A percentile compares a stretch with the other conserved stretches of the same genome.
Conservation (phyloP, 2,797 vertebrate species). For the Hydrophis major region DNA sequence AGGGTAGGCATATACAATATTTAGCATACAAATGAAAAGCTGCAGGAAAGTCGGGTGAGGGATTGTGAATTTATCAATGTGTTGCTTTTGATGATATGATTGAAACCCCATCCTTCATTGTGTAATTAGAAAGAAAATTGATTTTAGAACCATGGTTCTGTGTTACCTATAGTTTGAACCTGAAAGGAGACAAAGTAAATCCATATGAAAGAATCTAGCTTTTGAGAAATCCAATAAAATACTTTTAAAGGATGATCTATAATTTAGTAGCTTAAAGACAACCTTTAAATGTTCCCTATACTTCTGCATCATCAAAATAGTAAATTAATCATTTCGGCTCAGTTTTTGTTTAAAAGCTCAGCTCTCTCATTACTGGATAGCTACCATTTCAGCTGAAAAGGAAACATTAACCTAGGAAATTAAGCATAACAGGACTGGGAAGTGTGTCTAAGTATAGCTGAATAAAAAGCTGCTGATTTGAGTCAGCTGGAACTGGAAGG, state of each 20-base stretch:
- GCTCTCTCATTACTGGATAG: conserved; percentile 8
- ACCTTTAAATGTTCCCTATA: background rate
- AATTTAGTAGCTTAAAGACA: background rate
- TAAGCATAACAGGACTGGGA: conserved; percentile 2
- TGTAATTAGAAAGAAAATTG: background rate
- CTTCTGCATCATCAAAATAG: background rate
- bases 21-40: background rate
- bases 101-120: background rate
- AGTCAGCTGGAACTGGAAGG: conserved; percentile 8
- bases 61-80: background rate
- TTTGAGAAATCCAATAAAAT: background rate
- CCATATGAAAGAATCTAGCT: background rate
- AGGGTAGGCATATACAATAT: background rate
- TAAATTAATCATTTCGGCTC: background rate
- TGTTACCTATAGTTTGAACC: background rate
- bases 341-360: background rate
- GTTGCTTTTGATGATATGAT: background rate
- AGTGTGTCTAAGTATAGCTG: conserved; percentile 5
- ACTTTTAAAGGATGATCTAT: too few relatives aligned
- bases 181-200: background rate
- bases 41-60: background rate
- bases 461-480: conserved; percentile 17
- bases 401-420: conserved; percentile 14
- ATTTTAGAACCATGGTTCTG: background rate
- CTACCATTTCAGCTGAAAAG: conserved; percentile 4